Percentiles rank a stretch among this genome's conserved stretches.
Evolutionary conservation across 1,140 invertebrate species (phyloP).

Genomic region (Drosophila willistoni): DNA sequence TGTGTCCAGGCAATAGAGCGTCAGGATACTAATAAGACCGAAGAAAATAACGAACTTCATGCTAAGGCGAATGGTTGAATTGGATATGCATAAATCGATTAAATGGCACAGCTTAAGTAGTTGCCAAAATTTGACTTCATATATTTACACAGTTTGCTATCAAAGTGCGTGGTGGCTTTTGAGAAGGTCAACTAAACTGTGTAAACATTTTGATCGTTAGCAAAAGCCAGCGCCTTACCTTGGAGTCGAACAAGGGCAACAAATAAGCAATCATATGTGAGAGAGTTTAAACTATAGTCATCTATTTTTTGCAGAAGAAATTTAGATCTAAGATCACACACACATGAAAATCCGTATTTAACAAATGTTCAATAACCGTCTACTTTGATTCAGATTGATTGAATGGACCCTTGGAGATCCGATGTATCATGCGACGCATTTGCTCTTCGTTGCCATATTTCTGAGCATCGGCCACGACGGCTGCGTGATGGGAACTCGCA

Average conservation of each 20-base stretch:
- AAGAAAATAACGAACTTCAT: constrained; percentile 38
- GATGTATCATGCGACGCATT: constrained; percentile 75
- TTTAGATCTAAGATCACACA: constrained; percentile 6
- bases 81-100: constrained; percentile 29
- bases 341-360: background rate
- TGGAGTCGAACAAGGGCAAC: constrained; percentile 36
- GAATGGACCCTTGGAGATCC: constrained; percentile 55
- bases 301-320: background rate
- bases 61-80: constrained; percentile 16
- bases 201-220: constrained; percentile 2
- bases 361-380: background rate
- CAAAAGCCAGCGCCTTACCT: constrained; percentile 34
- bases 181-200: constrained; percentile 30
- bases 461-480: constrained; percentile 83
- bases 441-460: constrained; percentile 84
- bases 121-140: background rate
- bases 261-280: background rate
- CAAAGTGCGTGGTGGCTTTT: constrained; percentile 15
- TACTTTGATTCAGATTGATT: constrained; percentile 46
- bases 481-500: constrained; percentile 83
- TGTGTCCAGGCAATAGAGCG: constrained; percentile 21
- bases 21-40: constrained; percentile 19
- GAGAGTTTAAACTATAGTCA: background rate
- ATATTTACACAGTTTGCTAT: constrained; percentile 57
- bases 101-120: constrained; percentile 41